Evolutionary conservation across 2,797 vertebrate genomes (phyloP).

Genomic region (Cirrhinus molitorella): DNA sequence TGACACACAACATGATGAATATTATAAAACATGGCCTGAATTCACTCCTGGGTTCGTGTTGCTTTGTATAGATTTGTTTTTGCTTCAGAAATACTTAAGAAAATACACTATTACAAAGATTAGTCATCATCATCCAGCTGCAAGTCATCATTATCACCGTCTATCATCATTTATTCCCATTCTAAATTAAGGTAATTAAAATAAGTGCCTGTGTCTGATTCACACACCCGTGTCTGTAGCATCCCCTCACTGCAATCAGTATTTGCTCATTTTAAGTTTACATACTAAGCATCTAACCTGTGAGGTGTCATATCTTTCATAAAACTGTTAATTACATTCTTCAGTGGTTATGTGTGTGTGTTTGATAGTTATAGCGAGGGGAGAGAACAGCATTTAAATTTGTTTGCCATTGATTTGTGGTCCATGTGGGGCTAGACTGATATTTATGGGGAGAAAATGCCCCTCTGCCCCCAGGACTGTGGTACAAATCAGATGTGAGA

Average conservation of each 20-base stretch:
- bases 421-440: constrained; percentile 73
- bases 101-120: constrained; percentile 11
- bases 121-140: neutral
- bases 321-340: constrained; percentile 65
- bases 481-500: constrained; percentile 72
- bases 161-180: neutral
- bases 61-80: neutral
- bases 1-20: constrained; percentile 38
- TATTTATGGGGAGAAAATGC: constrained; percentile 83
- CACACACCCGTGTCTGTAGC: neutral
- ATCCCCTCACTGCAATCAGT: neutral
- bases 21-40: neutral
- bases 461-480: constrained; percentile 77
- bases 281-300: constrained; percentile 51
- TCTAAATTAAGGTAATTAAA: constrained; percentile 9
- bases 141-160: neutral
- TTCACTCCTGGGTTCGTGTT: neutral
- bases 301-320: constrained; percentile 52
- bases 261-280: constrained; percentile 24
- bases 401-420: constrained; percentile 73
- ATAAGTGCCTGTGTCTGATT: neutral
- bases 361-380: constrained; percentile 28
- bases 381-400: constrained; percentile 56
- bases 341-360: constrained; percentile 40
- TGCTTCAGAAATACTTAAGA: neutral